A percentile compares a stretch with the other conserved stretches of the same genome.
Conservation (phyloP, 2,113 vertebrate species). For the Melanerpes aurifrons region DNA sequence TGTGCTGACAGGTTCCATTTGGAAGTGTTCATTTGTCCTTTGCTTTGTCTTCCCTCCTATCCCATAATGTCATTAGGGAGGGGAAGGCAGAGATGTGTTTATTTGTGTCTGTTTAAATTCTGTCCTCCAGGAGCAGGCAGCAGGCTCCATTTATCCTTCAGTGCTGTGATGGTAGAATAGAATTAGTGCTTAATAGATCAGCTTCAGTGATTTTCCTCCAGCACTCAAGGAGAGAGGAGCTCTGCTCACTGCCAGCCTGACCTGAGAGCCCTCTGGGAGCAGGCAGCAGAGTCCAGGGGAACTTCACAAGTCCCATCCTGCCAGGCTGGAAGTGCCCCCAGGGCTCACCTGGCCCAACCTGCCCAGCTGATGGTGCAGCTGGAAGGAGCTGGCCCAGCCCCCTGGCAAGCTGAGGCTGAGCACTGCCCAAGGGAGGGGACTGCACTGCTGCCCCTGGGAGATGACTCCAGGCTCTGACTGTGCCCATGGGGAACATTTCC, state of each 20-base stretch:
- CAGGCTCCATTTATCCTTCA: constrained; percentile 5
- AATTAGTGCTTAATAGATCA: not conserved
- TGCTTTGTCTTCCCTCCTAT: not conserved
- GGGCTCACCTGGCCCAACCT: too few relatives aligned
- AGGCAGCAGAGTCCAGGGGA: not conserved
- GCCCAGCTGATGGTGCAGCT: too few relatives aligned
- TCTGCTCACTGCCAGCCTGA: not conserved
- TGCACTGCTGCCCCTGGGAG: too few relatives aligned
- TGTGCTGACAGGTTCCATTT: not conserved
- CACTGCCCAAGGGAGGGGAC: too few relatives aligned
- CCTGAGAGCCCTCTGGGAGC: accelerated
- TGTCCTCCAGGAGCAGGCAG: not conserved
- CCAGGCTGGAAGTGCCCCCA: too few relatives aligned
- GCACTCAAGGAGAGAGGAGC: not conserved
- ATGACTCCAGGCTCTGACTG: too few relatives aligned
- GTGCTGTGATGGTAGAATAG: not conserved
- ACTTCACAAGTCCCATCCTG: not conserved
- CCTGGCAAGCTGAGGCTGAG: too few relatives aligned
- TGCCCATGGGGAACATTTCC: too few relatives aligned
- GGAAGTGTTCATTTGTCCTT: not conserved
- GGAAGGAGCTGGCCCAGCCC: too few relatives aligned
- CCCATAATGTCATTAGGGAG: not conserved
- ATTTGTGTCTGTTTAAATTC: not conserved
- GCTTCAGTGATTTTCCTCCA: not conserved
- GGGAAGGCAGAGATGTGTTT: not conserved